Evolutionary conservation across 2,888 invertebrate genomes (phyloP), one percentile per base, ranked within the genome.

Genomic region (Parochlus steinenii): DNA sequence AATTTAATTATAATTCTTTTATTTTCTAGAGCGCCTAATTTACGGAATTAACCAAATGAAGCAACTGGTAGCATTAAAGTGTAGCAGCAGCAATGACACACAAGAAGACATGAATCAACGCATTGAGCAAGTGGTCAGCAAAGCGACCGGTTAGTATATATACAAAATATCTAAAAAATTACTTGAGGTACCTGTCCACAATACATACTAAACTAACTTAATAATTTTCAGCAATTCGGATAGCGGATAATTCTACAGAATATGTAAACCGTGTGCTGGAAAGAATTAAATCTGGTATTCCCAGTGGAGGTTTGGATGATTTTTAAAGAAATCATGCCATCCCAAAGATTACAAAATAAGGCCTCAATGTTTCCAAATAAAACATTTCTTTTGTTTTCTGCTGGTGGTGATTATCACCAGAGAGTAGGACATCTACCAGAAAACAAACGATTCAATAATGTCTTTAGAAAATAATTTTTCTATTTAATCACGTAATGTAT

Each of bases 251-350:
- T 48, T 81, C 90, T 31, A 87, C 92, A 8, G 92, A 92, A 48
- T 93, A 82, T 58, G 93, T 95, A 25, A 93, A 93, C 58, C 76
- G 74, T 61, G 76, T 93, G 39, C 63, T 93, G 58, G 86, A 87
- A 40, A 86, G 81, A 55, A 76, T 90, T 36, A 81, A 74, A 58
- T 62, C 69, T 40, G 90, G 89, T 20, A 73, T 77, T 50, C 69
- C 72, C 35, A 74, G 73, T 46, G 80, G 82, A 44, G 82, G 82
- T 34, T 61, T 85, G 42, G 75, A 79, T 48, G 82, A 83, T 43
- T 62, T 79, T 48, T 69, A 71, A 51, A 51, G n/a, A n/a, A n/a
- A n/a, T n/a, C n/a, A n/a, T n/a, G n/a, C n/a, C n/a, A n/a, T n/a
- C n/a, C n/a, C n/a, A n/a, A n/a, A n/a, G n/a, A n/a, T n/a, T n/a